These are phyloP conservation scores for Anisognathus igniventris DNA, from an alignment of 2,797 vertebrate genomes.

Conservation along the genomic window DNA sequence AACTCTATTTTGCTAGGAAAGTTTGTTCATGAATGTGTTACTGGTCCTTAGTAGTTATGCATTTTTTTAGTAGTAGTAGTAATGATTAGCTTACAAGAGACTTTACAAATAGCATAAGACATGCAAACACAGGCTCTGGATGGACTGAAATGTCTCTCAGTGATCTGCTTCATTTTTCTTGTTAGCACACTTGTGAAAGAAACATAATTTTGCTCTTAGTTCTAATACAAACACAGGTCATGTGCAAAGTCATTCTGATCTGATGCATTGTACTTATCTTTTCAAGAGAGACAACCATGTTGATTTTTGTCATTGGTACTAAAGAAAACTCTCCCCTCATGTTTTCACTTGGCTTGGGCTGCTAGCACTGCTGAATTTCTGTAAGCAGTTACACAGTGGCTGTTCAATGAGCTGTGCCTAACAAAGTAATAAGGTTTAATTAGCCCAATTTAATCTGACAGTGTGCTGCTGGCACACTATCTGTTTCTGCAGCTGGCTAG, in stretches of 20 bases:
- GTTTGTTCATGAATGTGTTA: not conserved
- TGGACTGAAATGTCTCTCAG: not conserved
- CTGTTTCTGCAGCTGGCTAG: not conserved
- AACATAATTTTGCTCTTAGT: not conserved
- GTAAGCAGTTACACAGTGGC: not conserved
- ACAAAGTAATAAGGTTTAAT: conserved; percentile 3
- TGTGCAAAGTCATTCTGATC: not conserved
- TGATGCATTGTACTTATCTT: not conserved
- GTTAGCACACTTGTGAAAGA: not conserved
- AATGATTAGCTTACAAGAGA: not conserved
- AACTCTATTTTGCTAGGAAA: not conserved
- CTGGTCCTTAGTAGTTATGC: not conserved
- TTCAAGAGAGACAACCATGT: not conserved
- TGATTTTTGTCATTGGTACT: not conserved
- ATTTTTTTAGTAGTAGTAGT: not conserved
- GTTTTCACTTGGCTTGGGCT: not conserved
- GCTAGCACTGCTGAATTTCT: not conserved
- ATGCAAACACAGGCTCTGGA: not conserved
- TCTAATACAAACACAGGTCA: not conserved
- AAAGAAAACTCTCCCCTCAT: not conserved
- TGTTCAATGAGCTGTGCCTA: not conserved
- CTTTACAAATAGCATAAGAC: not conserved
- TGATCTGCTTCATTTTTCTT: not conserved
- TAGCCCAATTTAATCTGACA: not conserved
- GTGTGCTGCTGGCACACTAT: not conserved